A percentile compares a stretch with the other conserved stretches of the same genome.
Evolutionary conservation across 2,113 vertebrate species (phyloP).

Genomic region (Austrofundulus limnaeus): DNA sequence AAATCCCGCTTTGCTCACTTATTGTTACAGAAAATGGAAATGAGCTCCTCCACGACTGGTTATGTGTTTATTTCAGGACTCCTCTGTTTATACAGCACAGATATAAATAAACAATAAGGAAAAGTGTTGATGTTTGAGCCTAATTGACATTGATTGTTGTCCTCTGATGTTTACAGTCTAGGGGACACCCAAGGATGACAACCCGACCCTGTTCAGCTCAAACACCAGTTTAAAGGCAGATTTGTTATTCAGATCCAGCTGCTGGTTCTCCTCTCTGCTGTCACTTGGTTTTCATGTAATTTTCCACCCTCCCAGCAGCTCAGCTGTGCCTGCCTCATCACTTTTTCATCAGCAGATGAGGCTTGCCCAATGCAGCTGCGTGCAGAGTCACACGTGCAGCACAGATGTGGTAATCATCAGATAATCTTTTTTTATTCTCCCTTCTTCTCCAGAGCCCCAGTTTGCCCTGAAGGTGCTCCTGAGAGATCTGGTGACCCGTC

Average conservation of each 20-base stretch:
- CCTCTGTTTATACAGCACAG: too few relatives aligned
- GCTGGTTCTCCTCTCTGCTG: conserved; percentile 1
- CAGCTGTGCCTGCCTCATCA: conserved; percentile 61
- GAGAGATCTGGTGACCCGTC: conserved; percentile 87
- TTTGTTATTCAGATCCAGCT: not conserved
- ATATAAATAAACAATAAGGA: too few relatives aligned
- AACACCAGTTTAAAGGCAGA: too few relatives aligned
- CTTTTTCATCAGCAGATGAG: conserved; percentile 66
- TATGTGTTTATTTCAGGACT: too few relatives aligned
- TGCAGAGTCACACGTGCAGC: not conserved
- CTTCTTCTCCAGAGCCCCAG: conserved; percentile 71
- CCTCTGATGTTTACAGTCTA: not conserved
- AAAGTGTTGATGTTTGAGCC: too few relatives aligned
- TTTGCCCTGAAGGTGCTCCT: conserved; percentile 90
- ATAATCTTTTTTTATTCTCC: not conserved
- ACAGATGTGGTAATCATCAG: not conserved
- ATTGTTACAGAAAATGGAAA: conserved; percentile 18
- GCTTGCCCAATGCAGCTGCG: conserved; percentile 40
- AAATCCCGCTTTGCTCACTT: too few relatives aligned
- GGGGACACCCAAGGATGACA: too few relatives aligned
- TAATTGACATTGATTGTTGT: too few relatives aligned
- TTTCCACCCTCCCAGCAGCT: conserved; percentile 38
- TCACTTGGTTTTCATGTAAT: conserved; percentile 52
- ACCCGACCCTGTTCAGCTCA: too few relatives aligned
- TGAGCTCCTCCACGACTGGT: conserved; percentile 8